phyloP scores from a whole-genome alignment of 1,140 invertebrate species.

The Papilio polytes region DNA sequence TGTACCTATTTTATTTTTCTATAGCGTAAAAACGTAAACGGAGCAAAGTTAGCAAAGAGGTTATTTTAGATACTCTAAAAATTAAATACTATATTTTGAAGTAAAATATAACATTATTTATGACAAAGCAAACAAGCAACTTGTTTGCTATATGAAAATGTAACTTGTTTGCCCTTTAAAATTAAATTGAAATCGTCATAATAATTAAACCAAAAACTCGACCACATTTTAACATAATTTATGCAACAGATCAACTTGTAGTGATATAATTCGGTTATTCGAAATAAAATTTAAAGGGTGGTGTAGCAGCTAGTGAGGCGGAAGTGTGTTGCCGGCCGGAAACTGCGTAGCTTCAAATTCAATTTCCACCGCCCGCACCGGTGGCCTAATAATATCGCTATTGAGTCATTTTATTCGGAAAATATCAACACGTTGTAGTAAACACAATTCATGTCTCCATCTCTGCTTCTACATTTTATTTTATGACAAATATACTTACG shows the following conservation, averaged over 20 bases:
- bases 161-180: neutral
- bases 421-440: slow-evolving; percentile 40
- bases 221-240: slow-evolving; percentile 20
- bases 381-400: slow-evolving; percentile 74
- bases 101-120: too few species aligned
- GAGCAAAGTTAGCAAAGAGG: too few species aligned
- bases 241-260: slow-evolving; percentile 38
- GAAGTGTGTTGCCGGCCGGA: slow-evolving; percentile 66
- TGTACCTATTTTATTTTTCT: too few species aligned
- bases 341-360: slow-evolving; percentile 79
- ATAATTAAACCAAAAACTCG: slow-evolving; percentile 3
- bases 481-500: neutral
- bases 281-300: slow-evolving; percentile 51
- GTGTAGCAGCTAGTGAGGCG: slow-evolving; percentile 55
- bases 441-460: neutral
- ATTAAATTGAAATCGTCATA: neutral
- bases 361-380: slow-evolving; percentile 69
- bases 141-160: neutral
- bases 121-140: neutral
- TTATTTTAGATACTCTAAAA: too few species aligned
- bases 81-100: too few species aligned
- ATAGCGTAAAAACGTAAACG: too few species aligned
- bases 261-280: slow-evolving; percentile 38
- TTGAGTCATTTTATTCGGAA: slow-evolving; percentile 60
- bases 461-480: neutral